Evolutionary conservation across 2,888 invertebrate species (phyloP).

Genomic region (Oscheius sp.): DNA sequence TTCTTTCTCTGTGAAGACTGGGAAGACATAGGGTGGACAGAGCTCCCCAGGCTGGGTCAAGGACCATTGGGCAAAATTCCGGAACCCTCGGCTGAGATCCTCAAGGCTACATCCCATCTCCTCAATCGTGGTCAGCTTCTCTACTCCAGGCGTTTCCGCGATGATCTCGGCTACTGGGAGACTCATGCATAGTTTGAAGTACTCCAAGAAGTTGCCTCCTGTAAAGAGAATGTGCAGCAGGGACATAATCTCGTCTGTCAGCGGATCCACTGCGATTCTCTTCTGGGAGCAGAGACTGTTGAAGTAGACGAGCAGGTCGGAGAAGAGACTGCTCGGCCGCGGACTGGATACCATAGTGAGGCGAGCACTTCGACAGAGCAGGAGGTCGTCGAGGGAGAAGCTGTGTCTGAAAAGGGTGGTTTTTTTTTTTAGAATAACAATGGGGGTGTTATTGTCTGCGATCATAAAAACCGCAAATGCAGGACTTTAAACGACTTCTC

Average conservation of each 20-base stretch:
- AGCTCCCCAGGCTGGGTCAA: conserved; percentile 21
- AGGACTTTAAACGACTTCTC: too few relatives aligned
- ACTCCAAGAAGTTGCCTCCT: conserved; percentile 22
- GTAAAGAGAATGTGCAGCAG: conserved; percentile 27
- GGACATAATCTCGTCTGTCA: conserved; percentile 22
- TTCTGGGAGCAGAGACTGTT: conserved; percentile 18
- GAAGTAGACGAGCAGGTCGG: conserved; percentile 16
- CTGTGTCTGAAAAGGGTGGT: conserved; percentile 8
- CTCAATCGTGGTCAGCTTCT: conserved; percentile 2
- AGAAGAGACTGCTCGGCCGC: background rate
- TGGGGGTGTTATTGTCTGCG: too few relatives aligned
- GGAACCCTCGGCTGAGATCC: conserved; percentile 1
- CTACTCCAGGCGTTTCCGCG: background rate
- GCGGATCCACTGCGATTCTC: conserved; percentile 20
- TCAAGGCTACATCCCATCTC: conserved; percentile 5
- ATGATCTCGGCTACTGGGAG: background rate
- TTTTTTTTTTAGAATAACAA: background rate
- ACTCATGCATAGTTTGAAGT: conserved; percentile 11
- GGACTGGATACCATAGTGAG: conserved; percentile 14
- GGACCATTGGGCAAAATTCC: conserved; percentile 21
- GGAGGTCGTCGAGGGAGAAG: conserved; percentile 12
- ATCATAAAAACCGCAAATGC: too few relatives aligned
- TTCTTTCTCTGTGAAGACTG: conserved; percentile 26
- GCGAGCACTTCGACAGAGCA: conserved; percentile 20
- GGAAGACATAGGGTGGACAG: conserved; percentile 25